Evolutionary conservation across 2,888 invertebrate species (phyloP), one percentile per base, ranked within the genome.

Genomic region (Dynastes hyllus): DNA sequence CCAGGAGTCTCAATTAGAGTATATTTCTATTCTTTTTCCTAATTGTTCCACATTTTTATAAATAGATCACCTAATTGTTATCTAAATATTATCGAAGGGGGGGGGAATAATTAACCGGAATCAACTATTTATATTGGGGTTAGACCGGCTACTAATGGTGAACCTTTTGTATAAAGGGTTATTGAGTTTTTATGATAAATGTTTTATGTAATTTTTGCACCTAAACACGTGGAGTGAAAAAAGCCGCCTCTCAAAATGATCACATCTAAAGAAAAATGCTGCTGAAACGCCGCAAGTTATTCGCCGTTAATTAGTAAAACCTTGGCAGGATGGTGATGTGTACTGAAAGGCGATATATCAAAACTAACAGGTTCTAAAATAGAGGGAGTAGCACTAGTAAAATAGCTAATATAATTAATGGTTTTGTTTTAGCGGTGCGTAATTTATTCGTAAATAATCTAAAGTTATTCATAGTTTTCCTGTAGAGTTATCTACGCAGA

Each of bases 111-210:
- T 32, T 63, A 63, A 63, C 32, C 11, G 32, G 32, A 63, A 63
- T 63, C 63, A 63, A 29, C 63, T 63, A 63, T 63, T 63, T 63
- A 63, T 63, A 32, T 29, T 63, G 13, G 4, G 63, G 32, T 9
- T 63, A n/a, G 63, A n/a, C 8, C 63, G 29, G 8, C 32, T 32
- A 27, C 27, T 63, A 63, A 63, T 63, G 63, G 63, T 63, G 29
- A 63, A 32, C 13, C 63, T n/a, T 63, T 63, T 63, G n/a, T 55
- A 32, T 63, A 63, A 63, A n/a, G n/a, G n/a, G n/a, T n/a, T n/a
- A n/a, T n/a, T n/a, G n/a, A n/a, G n/a, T n/a, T n/a, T n/a, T n/a
- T n/a, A n/a, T n/a, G 63, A 63, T 29, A 32, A 63, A 63, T 63
- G 32, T 29, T 32, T 63, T 63, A 32, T 29, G 22, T 63, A 63